These are phyloP conservation scores for Gorsachius goisagi DNA, from an alignment of 2,113 vertebrate species.

Conservation along the genomic window DNA sequence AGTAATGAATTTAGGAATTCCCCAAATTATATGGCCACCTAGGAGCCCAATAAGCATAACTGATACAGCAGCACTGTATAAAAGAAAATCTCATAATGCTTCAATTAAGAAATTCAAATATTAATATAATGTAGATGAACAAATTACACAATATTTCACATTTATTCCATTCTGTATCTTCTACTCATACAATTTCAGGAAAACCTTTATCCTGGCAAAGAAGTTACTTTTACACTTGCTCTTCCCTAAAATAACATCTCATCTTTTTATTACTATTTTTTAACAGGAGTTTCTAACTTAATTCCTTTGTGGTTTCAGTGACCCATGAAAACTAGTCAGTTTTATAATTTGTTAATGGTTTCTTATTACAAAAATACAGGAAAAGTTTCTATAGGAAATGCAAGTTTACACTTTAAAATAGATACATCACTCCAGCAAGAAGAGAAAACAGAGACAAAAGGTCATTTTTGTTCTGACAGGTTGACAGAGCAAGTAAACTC, in stretches of 20 bases:
- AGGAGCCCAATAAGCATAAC: background rate
- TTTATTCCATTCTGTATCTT: background rate
- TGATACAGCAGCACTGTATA: background rate
- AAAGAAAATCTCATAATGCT: background rate
- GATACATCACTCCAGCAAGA: background rate
- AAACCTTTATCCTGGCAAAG: background rate
- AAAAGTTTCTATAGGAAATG: background rate
- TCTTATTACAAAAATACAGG: background rate
- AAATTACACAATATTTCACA: background rate
- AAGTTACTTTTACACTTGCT: background rate
- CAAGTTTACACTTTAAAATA: background rate
- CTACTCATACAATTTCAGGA: background rate
- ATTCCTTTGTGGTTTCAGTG: background rate
- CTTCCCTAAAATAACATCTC: background rate
- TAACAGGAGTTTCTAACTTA: background rate
- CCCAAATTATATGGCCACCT: background rate
- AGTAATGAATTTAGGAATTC: background rate
- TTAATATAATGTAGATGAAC: background rate
- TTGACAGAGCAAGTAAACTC: background rate
- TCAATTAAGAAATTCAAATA: background rate
- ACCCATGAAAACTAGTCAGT: background rate
- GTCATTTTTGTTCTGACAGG: background rate
- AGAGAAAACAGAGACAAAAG: background rate
- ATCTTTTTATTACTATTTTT: background rate
- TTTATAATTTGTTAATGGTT: background rate